Base-by-base conservation (phyloP, 2,797 vertebrate genomes). In the Psittacula echo region DNA sequence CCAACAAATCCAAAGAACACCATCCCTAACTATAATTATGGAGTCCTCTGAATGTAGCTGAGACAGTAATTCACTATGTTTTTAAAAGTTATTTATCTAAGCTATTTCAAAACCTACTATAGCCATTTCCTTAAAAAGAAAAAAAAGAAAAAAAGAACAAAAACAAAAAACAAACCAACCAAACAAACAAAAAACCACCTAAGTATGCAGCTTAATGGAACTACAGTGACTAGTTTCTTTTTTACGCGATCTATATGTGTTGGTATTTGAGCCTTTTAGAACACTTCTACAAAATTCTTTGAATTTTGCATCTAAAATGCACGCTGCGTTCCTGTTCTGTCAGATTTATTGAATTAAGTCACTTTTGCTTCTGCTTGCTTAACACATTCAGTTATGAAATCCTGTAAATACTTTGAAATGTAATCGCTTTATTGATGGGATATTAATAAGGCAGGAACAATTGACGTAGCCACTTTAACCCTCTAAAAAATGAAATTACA, bases 341-440 rank as follows among this genome's bases (percentile, higher is more conserved):
- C 45, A 85, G 88, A 83, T 62, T 64, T 71, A 80, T 47, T 73
- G 18, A 83, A 37, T 67, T 51, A 60, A 56, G n/a, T 68, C 3
- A 47, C 30, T 87, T 89, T 65, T 86, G 44, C 18, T 93, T 80
- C 72, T 89, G 26, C 21, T 85, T 75, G 30, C 56, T 93, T 50
- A 66, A 86, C 53, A 53, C 13, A 83, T 74, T 74, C 24, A 67
- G 15, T 72, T 75, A 74, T 34, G 32, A 73, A 85, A 87, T 37
- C 18, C 24, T 61, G 10, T n/a, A 83, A 73, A 39, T 22, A 50
- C 7, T 84, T 86, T 86, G 62, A 73, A 81, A 67, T 60, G 34
- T 23, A 47, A 67, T 42, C 11, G 34, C 4, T 50, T 76, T 66
- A 94, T 81, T 45, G 29, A n/a, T 47, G 37, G 13, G 10, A 30